Evolutionary conservation across 2,113 vertebrate species (phyloP).

Genomic region (Echinops telfairi): DNA sequence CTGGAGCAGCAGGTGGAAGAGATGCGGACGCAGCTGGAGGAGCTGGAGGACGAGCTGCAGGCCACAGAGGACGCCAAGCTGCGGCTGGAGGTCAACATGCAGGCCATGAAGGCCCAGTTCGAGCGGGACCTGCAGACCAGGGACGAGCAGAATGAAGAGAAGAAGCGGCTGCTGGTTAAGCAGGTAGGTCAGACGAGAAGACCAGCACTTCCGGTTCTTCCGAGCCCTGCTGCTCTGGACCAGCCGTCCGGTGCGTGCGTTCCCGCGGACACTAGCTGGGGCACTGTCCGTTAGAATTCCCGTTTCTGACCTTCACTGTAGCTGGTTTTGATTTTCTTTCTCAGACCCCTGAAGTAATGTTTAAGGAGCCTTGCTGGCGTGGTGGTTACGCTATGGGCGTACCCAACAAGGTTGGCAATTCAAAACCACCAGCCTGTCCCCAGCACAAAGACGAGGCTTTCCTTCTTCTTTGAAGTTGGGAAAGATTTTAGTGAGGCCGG

Average conservation of each 20-base stretch:
- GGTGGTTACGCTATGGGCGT: not conserved
- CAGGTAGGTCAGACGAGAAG: constrained; percentile 87
- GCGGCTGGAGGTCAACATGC: constrained; percentile 99
- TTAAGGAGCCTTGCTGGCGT: not conserved
- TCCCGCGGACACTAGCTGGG: too few relatives aligned
- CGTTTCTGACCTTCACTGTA: not conserved
- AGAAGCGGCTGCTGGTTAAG: constrained; percentile 96
- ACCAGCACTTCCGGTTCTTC: too few relatives aligned
- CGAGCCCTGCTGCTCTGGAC: too few relatives aligned
- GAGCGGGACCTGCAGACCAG: constrained; percentile 94
- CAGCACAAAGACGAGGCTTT: too few relatives aligned
- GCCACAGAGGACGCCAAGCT: constrained; percentile 98
- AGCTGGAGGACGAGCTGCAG: constrained; percentile 98
- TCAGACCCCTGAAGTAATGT: not conserved
- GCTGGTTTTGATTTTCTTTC: not conserved
- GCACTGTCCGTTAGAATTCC: not conserved
- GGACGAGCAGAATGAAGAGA: constrained; percentile 98
- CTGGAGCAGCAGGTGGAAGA: constrained; percentile 98
- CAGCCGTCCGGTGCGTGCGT: too few relatives aligned
- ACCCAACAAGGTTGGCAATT: too few relatives aligned
- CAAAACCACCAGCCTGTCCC: too few relatives aligned
- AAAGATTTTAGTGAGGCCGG: too few relatives aligned
- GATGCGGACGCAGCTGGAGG: constrained; percentile 98
- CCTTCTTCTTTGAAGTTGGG: too few relatives aligned
- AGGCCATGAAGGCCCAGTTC: constrained; percentile 99